Base-by-base conservation (phyloP, 2,888 invertebrate species). In the Saturnia pavonia region DNA sequence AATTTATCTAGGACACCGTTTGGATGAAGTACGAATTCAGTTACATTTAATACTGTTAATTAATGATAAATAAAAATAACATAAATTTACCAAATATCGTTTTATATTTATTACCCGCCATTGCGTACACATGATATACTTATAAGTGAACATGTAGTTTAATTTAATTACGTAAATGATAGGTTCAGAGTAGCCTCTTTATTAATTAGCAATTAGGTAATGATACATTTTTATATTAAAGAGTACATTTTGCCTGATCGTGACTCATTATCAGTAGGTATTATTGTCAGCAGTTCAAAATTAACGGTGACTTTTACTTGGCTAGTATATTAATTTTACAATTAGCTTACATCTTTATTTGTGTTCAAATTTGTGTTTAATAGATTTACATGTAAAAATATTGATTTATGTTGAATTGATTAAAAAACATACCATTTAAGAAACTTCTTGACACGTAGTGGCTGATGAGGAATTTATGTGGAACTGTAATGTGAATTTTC, bases 1-100 rank as follows among this genome's bases (percentile, higher is more conserved):
- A 40, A 51, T 25, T 27, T 71, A 12, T 48, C 60, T 16, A 63
- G 12, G 6, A 68, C 71, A 27, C 68, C 71, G 19, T 71, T 68
- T 65, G 65, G 65, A 27, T 68, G 68, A 68, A 51, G n/a, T 14
- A 25, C 0, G 12, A 27, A 14, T 14, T 6, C 25, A 27, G 27
- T 60, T 12, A 54, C 11, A 54, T 2, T 11, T 54, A 19, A 45
- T n/a, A 54, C 14, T 60, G 14, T 60, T 60, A 12, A 27, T 14
- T 60, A 27, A 0, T 12, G 14, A 14, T 14, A 27, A 4, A 19
- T 60, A 4, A 19, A 60, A 60, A 25, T 22, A 27, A 60, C 14
- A 60, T 60, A 25, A 27, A 57, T 54, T 54, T 8, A 60, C 9
- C 12, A 27, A 12, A 6, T 6, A 25, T 14, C 14, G 6, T 60